phyloP scores from a whole-genome alignment of 2,113 vertebrate genomes.

The Morone chrysops region DNA sequence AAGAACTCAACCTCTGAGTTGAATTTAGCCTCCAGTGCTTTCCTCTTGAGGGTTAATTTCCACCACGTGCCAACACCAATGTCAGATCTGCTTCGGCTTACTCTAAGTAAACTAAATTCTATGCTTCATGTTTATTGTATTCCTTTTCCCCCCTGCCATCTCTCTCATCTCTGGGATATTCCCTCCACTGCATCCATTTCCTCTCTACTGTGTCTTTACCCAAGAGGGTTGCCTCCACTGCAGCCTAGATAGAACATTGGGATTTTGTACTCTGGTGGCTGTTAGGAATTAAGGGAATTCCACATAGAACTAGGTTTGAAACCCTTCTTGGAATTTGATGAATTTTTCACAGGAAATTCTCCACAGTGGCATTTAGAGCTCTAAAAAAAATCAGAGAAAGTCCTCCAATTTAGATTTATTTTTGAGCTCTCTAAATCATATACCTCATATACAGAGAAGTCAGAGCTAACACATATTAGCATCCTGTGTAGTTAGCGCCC shows the following conservation, averaged over 20 bases:
- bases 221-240: constrained; percentile 34
- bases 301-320: constrained; percentile 18
- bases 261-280: constrained; percentile 16
- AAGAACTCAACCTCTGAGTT: constrained; percentile 21
- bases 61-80: not conserved
- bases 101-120: not conserved
- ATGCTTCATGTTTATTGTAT: constrained; percentile 10
- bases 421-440: constrained; percentile 13
- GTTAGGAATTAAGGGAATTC: constrained; percentile 41
- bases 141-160: constrained; percentile 17
- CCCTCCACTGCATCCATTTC: constrained; percentile 15
- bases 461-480: not conserved
- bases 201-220: constrained; percentile 37
- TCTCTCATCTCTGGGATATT: constrained; percentile 32
- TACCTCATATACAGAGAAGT: not conserved
- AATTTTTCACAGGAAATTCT: constrained; percentile 33
- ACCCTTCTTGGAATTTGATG: constrained; percentile 27
- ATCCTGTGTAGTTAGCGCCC: not conserved
- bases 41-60: constrained; percentile 17
- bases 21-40: constrained; percentile 7
- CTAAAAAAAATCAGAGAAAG: constrained; percentile 12
- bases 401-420: not conserved
- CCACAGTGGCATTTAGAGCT: constrained; percentile 29
- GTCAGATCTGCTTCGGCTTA: constrained; percentile 20
- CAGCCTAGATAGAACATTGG: constrained; percentile 17